Evolutionary conservation across 2,113 vertebrate species (phyloP).

Genomic region (Trochalopteron elliotii): DNA sequence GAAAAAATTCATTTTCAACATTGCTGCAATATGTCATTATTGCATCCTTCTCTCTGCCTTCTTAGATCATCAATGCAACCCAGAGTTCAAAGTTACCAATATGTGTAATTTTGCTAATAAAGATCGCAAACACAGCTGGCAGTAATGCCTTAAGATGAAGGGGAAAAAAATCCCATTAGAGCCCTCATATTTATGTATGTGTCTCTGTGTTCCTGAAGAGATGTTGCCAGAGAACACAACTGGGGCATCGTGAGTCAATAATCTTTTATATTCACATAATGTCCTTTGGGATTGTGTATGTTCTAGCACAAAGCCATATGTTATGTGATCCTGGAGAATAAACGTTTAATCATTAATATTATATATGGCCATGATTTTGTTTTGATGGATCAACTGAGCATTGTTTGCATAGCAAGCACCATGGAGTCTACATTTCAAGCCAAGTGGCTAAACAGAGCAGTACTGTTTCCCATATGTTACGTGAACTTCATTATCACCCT

Average conservation of each 20-base stretch:
- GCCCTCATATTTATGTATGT: background rate
- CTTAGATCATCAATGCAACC: background rate
- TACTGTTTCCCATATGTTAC: conserved; percentile 1
- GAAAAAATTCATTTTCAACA: background rate
- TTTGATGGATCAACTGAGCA: background rate
- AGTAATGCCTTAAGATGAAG: background rate
- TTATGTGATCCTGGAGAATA: background rate
- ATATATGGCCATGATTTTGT: background rate
- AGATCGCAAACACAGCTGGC: background rate
- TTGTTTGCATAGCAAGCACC: conserved; percentile 46
- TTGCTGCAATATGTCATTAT: background rate
- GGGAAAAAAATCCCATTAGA: background rate
- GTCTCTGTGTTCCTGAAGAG: background rate
- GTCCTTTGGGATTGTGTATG: background rate
- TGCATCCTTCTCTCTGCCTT: background rate
- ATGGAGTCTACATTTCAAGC: conserved; percentile 12
- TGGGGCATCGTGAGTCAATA: background rate
- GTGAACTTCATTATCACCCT: conserved; percentile 26
- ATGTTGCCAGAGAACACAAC: background rate
- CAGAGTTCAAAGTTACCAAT: background rate
- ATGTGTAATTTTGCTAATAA: background rate
- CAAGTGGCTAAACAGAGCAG: conserved; percentile 29
- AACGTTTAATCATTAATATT: background rate
- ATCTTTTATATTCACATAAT: background rate
- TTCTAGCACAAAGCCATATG: conserved; percentile 4